Conservation (phyloP, 1,140 invertebrate species). For the Zaprionus tsacasi region DNA sequence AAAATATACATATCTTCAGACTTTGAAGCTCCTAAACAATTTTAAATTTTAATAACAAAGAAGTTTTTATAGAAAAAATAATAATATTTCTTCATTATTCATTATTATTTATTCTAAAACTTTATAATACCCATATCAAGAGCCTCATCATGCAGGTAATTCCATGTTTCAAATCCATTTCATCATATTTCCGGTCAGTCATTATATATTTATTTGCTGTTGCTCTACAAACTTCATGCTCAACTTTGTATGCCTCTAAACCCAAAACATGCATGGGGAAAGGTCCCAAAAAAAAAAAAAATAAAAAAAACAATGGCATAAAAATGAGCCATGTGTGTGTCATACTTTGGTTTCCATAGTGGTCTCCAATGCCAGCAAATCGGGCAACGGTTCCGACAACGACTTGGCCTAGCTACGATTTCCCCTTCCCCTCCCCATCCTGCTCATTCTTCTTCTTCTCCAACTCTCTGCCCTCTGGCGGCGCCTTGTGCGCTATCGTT, state of each 20-base stretch:
- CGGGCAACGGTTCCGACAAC: not conserved
- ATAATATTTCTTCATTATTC: not conserved
- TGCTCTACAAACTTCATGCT: conserved; percentile 18
- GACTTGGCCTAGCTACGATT: not conserved
- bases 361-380: conserved; percentile 18
- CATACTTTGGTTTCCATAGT: conserved; percentile 33
- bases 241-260: conserved; percentile 29
- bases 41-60: no score
- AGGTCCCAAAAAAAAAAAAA: not conserved
- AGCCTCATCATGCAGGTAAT: not conserved
- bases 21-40: no score
- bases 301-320: conserved; percentile 26
- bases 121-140: not conserved
- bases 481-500: conserved; percentile 20
- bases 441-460: not conserved
- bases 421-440: not conserved
- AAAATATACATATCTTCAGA: no score
- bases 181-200: not conserved
- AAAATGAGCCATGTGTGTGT: conserved; percentile 49
- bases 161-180: not conserved
- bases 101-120: no score
- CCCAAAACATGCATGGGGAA: not conserved
- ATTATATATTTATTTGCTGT: conserved; percentile 8
- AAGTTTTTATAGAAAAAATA: no score
- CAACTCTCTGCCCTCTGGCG: conserved; percentile 2